Percentiles rank a stretch among this genome's conserved stretches.
phyloP scores from a whole-genome alignment of 2,113 vertebrate species.

The Pterocles orientalis region DNA sequence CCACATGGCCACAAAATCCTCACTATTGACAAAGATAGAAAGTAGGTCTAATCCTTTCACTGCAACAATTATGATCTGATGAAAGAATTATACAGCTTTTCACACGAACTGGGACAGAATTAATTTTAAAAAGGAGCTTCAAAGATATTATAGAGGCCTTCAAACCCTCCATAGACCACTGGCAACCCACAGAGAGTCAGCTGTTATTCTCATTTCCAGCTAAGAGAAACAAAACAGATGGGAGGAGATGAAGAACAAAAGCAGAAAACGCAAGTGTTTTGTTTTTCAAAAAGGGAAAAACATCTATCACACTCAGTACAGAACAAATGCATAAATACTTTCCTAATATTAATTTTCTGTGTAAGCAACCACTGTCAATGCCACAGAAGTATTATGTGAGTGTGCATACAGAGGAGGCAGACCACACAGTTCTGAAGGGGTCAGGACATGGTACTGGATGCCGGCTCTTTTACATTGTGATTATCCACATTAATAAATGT shows the following conservation, averaged over 20 bases:
- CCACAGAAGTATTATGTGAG: slow-evolving; percentile 8
- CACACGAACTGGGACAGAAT: slow-evolving; percentile 2
- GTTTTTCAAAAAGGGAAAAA: slow-evolving; percentile 49
- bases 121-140: slow-evolving; percentile 25
- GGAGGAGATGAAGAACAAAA: slow-evolving; percentile 48
- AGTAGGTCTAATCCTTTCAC: not conserved
- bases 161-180: slow-evolving; percentile 38
- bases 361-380: slow-evolving; percentile 37
- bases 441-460: not conserved
- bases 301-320: slow-evolving; percentile 51
- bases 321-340: slow-evolving; percentile 51
- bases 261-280: slow-evolving; percentile 56
- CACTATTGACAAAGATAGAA: slow-evolving; percentile 6
- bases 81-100: slow-evolving; percentile 53
- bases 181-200: slow-evolving; percentile 23
- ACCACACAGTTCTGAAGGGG: not conserved
- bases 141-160: slow-evolving; percentile 4
- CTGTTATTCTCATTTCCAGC: slow-evolving; percentile 55
- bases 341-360: slow-evolving; percentile 48
- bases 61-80: slow-evolving; percentile 8
- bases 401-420: not conserved
- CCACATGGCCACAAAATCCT: not conserved
- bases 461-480: not conserved
- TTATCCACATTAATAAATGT: not conserved
- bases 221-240: slow-evolving; percentile 55